A percentile compares a stretch with the other conserved stretches of the same genome.
Evolutionary conservation across 2,797 vertebrate genomes (phyloP).

Genomic region (Poecilia velifera): DNA sequence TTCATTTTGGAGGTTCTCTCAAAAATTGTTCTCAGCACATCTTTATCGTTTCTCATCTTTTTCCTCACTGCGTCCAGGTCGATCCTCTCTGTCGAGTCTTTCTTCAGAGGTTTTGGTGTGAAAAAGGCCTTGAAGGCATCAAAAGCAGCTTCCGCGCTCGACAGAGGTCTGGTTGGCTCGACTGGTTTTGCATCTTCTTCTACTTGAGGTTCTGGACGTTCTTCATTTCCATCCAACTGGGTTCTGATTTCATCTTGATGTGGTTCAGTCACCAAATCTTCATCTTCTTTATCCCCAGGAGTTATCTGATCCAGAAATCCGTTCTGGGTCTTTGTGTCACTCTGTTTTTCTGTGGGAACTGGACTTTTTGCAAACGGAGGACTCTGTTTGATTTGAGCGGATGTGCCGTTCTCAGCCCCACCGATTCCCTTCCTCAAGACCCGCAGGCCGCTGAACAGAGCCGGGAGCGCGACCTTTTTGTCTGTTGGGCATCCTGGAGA

Average conservation of each 20-base stretch:
- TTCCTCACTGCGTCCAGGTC: constrained; percentile 87
- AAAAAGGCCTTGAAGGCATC: constrained; percentile 97
- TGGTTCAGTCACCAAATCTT: constrained; percentile 28
- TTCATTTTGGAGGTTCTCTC: constrained; percentile 81
- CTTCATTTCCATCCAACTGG: background rate
- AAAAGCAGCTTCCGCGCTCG: constrained; percentile 86
- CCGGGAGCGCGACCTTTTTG: constrained; percentile 84
- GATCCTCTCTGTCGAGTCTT: constrained; percentile 79
- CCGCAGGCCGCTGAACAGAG: constrained; percentile 88
- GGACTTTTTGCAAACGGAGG: constrained; percentile 11
- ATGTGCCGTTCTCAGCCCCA: constrained; percentile 75
- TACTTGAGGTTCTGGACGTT: constrained; percentile 16
- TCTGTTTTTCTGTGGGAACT: constrained; percentile 47
- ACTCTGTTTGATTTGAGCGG: constrained; percentile 80
- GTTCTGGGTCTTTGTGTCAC: constrained; percentile 66
- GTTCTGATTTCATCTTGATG: constrained; percentile 26
- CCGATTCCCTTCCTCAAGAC: constrained; percentile 84
- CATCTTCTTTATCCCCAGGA: constrained; percentile 67
- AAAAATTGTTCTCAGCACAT: constrained; percentile 87
- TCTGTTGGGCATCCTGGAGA: constrained; percentile 74
- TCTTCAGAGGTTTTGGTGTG: constrained; percentile 85
- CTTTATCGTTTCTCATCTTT: constrained; percentile 88
- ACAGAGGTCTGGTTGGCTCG: constrained; percentile 49
- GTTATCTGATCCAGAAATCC: constrained; percentile 89
- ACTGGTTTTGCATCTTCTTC: constrained; percentile 36